Base-by-base conservation (phyloP, 92 coral and sea anemone species). In the Heteractis magnifica region DNA sequence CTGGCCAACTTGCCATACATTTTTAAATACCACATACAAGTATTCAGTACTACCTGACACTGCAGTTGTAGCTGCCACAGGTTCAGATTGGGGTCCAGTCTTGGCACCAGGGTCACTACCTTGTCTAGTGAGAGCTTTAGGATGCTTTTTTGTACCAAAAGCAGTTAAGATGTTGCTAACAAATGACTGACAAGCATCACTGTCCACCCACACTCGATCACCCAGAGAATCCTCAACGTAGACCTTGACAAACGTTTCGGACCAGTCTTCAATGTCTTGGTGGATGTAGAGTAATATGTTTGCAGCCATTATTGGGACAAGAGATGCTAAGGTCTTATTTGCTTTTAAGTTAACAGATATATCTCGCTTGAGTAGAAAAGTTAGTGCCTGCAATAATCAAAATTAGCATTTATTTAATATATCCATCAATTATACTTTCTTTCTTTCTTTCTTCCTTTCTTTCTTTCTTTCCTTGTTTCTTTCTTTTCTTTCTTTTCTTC, bases 251-350 rank as follows among this genome's bases (percentile, higher is more conserved):
- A 97, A 94, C 18, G 94, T 81, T 85, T 97, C 99, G 6, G 99
- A 98, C 99, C 99, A 97, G 60, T 94, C 98, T 19, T 92, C 95
- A 6, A 89, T 95, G 10, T 97, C 99, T 97, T 90, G 98, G 87
- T 87, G 92, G 41, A 92, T 91, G 58, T 89, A 90, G 20, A 97
- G 85, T 71, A 97, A 89, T 56, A 92, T 94, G 90, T 90, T 97
- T 68, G 94, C 96, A 0, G 98, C 98, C 95, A 97, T 92, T 60
- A 94, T 88, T 18, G 99, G 94, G 16, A 97, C 93, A 23, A 92
- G 82, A 6, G 97, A 86, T 26, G 91, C 95, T 58, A 90, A 44
- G 21, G 86, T 88, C 79, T 95, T 97, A 68, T 83, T 87, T 14
- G 93, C 87, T 71, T 97, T 97, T 5, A 94, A 79, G 85, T 90